Percentiles rank a stretch among this genome's conserved stretches.
These are phyloP conservation scores for Melanotaenia maccullochi DNA, from an alignment of 2,797 vertebrate species.

Conservation along the genomic window DNA sequence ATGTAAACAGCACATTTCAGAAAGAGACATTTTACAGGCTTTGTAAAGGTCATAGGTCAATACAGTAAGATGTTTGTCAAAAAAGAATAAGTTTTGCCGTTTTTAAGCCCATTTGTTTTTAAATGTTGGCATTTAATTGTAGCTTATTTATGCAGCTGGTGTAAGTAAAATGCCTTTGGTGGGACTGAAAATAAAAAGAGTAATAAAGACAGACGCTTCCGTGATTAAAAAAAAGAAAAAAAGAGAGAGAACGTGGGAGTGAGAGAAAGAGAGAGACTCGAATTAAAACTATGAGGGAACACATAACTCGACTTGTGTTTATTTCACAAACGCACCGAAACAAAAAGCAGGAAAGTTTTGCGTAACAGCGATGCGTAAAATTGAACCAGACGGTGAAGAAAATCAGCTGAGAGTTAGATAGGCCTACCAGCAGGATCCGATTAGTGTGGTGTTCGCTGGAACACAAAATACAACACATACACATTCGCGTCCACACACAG, in stretches of 20 bases:
- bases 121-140: background rate
- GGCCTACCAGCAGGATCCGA: slow-evolving; percentile 20
- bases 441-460: slow-evolving; percentile 20
- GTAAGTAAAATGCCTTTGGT: background rate
- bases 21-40: slow-evolving; percentile 12
- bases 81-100: too few species aligned
- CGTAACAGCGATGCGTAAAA: slow-evolving; percentile 26
- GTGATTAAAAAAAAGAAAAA: slow-evolving; percentile 12
- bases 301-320: background rate
- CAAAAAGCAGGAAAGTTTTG: background rate
- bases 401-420: slow-evolving; percentile 22
- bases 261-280: background rate
- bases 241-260: background rate
- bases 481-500: slow-evolving; percentile 4
- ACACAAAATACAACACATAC: slow-evolving; percentile 3
- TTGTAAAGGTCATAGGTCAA: slow-evolving; percentile 47
- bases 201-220: background rate
- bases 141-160: background rate
- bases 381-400: background rate
- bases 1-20: background rate
- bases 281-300: slow-evolving; percentile 21
- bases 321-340: background rate
- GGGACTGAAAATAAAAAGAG: background rate
- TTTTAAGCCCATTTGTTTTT: background rate
- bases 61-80: background rate